phyloP scores from a whole-genome alignment of 2,797 vertebrate genomes.

The Cetoscarus ocellatus region DNA sequence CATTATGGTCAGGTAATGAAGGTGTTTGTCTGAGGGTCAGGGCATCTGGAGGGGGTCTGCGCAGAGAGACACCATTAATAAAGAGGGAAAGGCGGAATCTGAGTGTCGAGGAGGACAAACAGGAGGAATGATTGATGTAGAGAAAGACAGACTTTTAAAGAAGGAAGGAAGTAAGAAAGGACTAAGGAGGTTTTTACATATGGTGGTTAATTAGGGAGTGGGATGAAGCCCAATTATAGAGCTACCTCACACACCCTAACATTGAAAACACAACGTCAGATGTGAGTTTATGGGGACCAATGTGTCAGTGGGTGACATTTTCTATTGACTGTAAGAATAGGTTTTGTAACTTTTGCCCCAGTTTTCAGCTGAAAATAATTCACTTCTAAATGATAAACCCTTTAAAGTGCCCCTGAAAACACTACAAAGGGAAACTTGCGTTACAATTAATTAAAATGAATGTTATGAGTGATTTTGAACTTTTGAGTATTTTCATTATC shows the following conservation, averaged over 20 bases:
- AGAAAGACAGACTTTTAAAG: conserved; percentile 7
- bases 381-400: too few species aligned
- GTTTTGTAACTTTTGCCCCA: too few species aligned
- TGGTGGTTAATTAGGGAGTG: conserved; percentile 55
- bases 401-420: too few species aligned
- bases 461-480: too few species aligned
- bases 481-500: too few species aligned
- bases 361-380: too few species aligned
- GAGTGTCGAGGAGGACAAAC: background rate
- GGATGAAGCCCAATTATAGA: conserved; percentile 54
- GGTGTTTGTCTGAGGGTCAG: conserved; percentile 45
- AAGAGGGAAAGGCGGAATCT: conserved; percentile 1
- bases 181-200: conserved; percentile 43
- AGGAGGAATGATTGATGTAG: conserved; percentile 10
- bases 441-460: background rate
- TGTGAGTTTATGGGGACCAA: conserved; percentile 40
- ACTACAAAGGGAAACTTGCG: background rate
- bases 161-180: conserved; percentile 2
- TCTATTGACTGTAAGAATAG: conserved; percentile 20
- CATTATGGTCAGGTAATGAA: conserved; percentile 52
- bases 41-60: conserved; percentile 42
- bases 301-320: background rate
- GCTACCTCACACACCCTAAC: conserved; percentile 26
- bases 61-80: conserved; percentile 20
- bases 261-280: conserved; percentile 24